A percentile compares a stretch with the other conserved stretches of the same genome.
Conservation (phyloP, 1,140 invertebrate genomes). For the Drosophila punjabiensis region DNA sequence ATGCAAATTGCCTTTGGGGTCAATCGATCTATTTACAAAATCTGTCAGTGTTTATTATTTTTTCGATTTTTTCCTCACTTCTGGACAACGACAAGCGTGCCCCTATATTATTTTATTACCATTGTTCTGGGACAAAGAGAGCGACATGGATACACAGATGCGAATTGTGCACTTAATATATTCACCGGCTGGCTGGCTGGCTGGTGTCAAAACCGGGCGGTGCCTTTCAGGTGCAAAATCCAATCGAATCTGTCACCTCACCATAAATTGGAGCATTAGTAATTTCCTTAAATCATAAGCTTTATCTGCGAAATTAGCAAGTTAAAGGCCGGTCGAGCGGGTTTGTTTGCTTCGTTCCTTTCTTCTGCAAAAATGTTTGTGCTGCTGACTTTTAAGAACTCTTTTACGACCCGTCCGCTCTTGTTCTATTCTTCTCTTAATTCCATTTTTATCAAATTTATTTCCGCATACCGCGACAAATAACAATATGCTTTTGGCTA, state of each 20-base stretch:
- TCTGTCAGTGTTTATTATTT: constrained; percentile 41
- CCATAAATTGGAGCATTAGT: constrained; percentile 78
- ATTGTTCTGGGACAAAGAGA: constrained; percentile 26
- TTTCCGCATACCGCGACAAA: constrained; percentile 70
- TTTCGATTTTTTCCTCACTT: constrained; percentile 22
- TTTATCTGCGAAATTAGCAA: constrained; percentile 62
- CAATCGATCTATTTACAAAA: constrained; percentile 72
- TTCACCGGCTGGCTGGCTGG: constrained; percentile 10
- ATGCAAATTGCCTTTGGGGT: constrained; percentile 66
- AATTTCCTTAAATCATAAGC: constrained; percentile 60
- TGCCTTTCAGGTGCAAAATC: constrained; percentile 58
- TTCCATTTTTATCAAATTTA: constrained; percentile 34
- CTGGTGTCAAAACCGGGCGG: constrained; percentile 27
- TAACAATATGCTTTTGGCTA: constrained; percentile 34
- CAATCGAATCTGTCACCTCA: constrained; percentile 50
- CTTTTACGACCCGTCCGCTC: constrained; percentile 47
- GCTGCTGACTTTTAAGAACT: constrained; percentile 50
- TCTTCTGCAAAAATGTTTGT: constrained; percentile 72
- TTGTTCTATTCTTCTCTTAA: constrained; percentile 41
- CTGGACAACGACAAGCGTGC: constrained; percentile 1
- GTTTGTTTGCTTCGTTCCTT: constrained; percentile 74
- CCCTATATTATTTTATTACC: constrained; percentile 43
- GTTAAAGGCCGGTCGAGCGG: constrained; percentile 46
- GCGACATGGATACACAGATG: not conserved
- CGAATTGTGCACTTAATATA: constrained; percentile 51